Base-by-base conservation (phyloP, 30 jellyfish, hydroid and myxozoan genomes). In the Aurelia aurita region DNA sequence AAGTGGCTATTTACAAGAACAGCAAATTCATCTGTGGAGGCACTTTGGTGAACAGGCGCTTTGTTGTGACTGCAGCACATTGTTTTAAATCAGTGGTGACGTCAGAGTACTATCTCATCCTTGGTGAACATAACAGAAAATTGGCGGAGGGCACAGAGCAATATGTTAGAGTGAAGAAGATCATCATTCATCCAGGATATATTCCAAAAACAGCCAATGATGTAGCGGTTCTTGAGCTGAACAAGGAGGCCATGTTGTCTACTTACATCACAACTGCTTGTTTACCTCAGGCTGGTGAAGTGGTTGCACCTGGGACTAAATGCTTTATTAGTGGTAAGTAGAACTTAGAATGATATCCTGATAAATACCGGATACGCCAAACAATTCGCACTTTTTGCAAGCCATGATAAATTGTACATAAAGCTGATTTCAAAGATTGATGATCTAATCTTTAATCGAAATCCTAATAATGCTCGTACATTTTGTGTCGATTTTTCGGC, bases 61-160 rank as follows among this genome's bases (percentile, higher is more conserved):
- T 53, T 59, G 59, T 92, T 47, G 72, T 92, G 78, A 54, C 98
- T 2, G 98, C 98, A 21, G 98, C 98, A 5, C 98, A 92, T 63
- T 91, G 98, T 79, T 47, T 77, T 2, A 44, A 71, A 16, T 35
- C 83, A 5, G 68, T n/a, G 14, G 84, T 57, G 2, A 68, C 47
- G 10, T 53, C 28, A 16, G 54, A 58, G 59, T 90, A 90, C 68
- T 53, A 31, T 26, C 21, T 90, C 18, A 90, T 90, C 15, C 77
- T 90, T 7, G 97, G 98, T 2, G 98, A 87, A 14, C 92, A 86
- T 57, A 72, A 92, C 65, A 73, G 95, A 35, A 20, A 14, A 3
- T 72, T 26, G 26, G 51, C 46, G 7, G 98, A 92, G 63, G 88
- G 91, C 21, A 86, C 98, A 8, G 97, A 92, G 75, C 93, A 87